Percentiles rank a stretch among this genome's conserved stretches.
phyloP scores from a whole-genome alignment of 1,140 invertebrate species.

The Zaprionus gabonicus region DNA sequence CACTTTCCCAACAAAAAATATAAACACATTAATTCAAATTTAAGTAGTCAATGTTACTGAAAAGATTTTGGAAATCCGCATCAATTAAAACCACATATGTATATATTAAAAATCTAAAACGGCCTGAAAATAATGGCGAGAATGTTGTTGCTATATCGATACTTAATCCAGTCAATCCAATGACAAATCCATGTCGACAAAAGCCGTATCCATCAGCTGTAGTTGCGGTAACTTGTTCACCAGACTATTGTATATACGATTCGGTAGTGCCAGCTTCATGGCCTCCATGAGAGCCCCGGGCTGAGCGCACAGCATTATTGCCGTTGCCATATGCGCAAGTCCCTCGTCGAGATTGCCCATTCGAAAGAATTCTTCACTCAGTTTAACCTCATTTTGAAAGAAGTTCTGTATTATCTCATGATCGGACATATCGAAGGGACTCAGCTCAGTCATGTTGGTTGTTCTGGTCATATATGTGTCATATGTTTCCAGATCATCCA shows the following conservation, averaged over 20 bases:
- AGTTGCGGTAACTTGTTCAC: constrained; percentile 25
- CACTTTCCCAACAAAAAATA: too few species aligned
- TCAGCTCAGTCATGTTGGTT: neutral
- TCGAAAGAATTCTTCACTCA: constrained; percentile 28
- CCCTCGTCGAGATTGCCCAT: constrained; percentile 30
- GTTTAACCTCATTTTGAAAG: constrained; percentile 36
- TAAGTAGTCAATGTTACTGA: too few species aligned
- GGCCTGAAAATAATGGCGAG: too few species aligned
- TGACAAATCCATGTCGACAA: constrained; percentile 7
- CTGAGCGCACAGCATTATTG: constrained; percentile 38
- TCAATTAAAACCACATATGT: too few species aligned
- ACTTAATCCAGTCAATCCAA: too few species aligned
- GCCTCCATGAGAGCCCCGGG: constrained; percentile 22
- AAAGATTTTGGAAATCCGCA: too few species aligned
- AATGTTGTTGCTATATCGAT: too few species aligned
- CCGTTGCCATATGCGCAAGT: constrained; percentile 41
- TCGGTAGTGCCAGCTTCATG: constrained; percentile 29
- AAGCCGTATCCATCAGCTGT: neutral
- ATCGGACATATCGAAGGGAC: constrained; percentile 1
- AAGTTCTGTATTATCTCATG: constrained; percentile 33
- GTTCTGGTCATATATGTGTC: neutral
- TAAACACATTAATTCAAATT: too few species aligned
- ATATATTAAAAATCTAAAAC: too few species aligned
- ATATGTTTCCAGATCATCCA: neutral
- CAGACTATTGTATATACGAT: constrained; percentile 19